Base-by-base conservation (phyloP, 2,113 vertebrate genomes). In the Pseudopodoces humilis region DNA sequence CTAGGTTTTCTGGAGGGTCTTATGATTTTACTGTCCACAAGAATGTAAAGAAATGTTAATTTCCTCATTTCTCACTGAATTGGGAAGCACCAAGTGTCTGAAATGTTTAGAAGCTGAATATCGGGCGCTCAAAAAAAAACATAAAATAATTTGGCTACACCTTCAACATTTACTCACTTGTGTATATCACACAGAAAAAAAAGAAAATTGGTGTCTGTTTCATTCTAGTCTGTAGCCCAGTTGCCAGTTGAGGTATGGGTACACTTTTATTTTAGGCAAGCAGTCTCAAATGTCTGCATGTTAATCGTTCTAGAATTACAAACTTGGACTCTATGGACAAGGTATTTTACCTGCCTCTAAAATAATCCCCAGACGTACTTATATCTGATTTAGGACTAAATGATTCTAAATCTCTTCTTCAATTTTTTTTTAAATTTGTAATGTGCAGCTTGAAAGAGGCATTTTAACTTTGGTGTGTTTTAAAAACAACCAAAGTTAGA, bases 261-360 rank as follows among this genome's bases (percentile, higher is more conserved):
- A 52, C 19, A n/a, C 13, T 95, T 93, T 96, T 96, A 97, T 97
- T 97, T 97, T 96, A 81, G 76, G 95, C 76, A 0, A 74, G 75
- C 22, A 17, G 72, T 95, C 86, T 97, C 95, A 81, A 77, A 74
- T 97, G 41, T 86, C 96, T 88, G 76, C 60, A 6, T 67, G 88
- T 58, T 77, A 90, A 23, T 84, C 47, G 0, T 81, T 95, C 95
- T 97, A 92, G 88, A 78, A 86, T 97, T 94, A 92, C 95, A 60
- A 0, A 0, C 65, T 50, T 53, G 35, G 65, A 92, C 55, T 72
- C 62, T 79, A 2, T 37, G 53, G 58, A 46, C 74, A 84, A 13
- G 3, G 4, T 49, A 50, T 43, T 69, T 79, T 89, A 95, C 86
- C 96, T 96, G 84, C 53, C 74, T 85, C 84, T 83, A 3, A 87